phyloP scores from a whole-genome alignment of 1,140 invertebrate species.

The Globodera rostochiensis region DNA sequence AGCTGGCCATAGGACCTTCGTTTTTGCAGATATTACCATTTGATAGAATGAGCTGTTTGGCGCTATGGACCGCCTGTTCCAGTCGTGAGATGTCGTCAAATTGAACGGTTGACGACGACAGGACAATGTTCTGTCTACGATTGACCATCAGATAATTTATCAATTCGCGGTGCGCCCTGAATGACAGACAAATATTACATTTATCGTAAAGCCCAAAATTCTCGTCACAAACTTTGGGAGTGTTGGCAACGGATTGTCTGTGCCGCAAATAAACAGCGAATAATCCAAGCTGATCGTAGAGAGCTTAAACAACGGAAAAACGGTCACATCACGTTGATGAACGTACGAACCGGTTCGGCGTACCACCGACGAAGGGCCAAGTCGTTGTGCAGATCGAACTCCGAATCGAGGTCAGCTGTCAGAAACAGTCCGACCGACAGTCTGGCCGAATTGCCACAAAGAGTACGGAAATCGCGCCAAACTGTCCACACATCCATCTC shows the following conservation, averaged over 20 bases:
- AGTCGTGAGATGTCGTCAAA: neutral
- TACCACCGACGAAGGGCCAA: slow-evolving; percentile 43
- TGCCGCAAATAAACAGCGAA: slow-evolving; percentile 11
- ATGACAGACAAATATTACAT: neutral
- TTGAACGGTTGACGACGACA: slow-evolving; percentile 3
- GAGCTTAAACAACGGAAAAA: slow-evolving; percentile 15
- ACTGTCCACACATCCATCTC: slow-evolving; percentile 52
- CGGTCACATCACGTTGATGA: neutral
- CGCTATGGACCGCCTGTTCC: neutral
- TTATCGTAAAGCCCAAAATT: no score
- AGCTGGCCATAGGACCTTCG: slow-evolving; percentile 27
- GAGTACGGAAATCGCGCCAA: slow-evolving; percentile 50
- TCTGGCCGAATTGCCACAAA: slow-evolving; percentile 35
- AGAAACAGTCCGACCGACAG: slow-evolving; percentile 43
- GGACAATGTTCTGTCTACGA: slow-evolving; percentile 4
- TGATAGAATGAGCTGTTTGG: neutral
- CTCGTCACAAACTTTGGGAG: neutral
- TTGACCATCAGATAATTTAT: slow-evolving; percentile 18
- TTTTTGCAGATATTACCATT: slow-evolving; percentile 11
- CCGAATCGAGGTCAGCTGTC: slow-evolving; percentile 45
- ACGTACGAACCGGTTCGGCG: slow-evolving; percentile 51
- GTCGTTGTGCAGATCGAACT: slow-evolving; percentile 17
- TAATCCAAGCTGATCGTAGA: slow-evolving; percentile 17
- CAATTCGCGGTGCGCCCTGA: slow-evolving; percentile 9
- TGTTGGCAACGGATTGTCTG: neutral